phyloP scores from a whole-genome alignment of 1,140 invertebrate species.

The Drosophila aff. region DNA sequence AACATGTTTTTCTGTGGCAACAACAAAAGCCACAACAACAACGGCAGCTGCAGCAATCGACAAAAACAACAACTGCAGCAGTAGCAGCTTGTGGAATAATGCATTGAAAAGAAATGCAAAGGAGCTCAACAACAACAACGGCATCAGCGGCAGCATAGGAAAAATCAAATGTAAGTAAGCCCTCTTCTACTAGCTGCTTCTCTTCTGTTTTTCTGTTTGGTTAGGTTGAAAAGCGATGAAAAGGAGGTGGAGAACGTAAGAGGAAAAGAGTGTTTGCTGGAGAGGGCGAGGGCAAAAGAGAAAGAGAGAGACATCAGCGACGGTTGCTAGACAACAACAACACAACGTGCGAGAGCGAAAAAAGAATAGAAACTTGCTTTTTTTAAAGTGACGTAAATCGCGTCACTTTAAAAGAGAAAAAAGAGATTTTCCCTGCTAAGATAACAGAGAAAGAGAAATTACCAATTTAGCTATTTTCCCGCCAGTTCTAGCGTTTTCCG shows the following conservation, averaged over 20 bases:
- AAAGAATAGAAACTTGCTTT: too few relatives aligned
- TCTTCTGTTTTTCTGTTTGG: conserved; percentile 43
- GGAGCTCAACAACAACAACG: conserved; percentile 5
- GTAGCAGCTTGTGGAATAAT: conserved; percentile 20
- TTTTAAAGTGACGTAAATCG: too few relatives aligned
- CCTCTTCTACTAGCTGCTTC: conserved; percentile 7
- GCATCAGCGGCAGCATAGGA: conserved; percentile 7
- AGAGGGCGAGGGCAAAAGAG: conserved; percentile 14
- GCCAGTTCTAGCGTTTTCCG: too few relatives aligned
- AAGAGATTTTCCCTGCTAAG: too few relatives aligned
- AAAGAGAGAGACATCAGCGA: conserved; percentile 18
- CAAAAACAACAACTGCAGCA: conserved; percentile 26
- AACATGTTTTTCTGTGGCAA: conserved; percentile 54
- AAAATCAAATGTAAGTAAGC: conserved; percentile 40
- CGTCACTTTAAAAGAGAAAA: too few relatives aligned
- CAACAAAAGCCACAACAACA: conserved; percentile 23
- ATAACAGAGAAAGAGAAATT: too few relatives aligned
- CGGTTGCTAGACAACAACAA: conserved; percentile 33
- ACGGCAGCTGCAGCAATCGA: conserved; percentile 30
- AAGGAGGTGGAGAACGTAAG: conserved; percentile 17
- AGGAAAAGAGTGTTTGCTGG: conserved; percentile 6
- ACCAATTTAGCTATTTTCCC: too few relatives aligned
- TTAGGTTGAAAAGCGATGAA: conserved; percentile 40
- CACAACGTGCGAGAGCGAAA: conserved; percentile 4
- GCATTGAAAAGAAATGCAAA: conserved; percentile 12